Conservation (phyloP, 2,797 vertebrate species). For the Eulemur coronatus region DNA sequence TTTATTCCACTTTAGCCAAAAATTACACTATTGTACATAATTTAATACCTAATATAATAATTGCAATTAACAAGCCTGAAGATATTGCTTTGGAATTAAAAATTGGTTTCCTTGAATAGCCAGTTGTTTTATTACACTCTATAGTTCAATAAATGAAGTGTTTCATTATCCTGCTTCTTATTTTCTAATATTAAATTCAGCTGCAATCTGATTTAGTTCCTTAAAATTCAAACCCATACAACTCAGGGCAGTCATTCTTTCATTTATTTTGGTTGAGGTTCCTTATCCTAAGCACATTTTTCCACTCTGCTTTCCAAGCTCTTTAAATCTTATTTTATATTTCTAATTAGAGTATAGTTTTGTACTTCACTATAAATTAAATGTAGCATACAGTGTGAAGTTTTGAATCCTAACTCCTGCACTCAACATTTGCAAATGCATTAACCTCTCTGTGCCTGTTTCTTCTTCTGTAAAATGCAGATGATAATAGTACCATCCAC, state of each 20-base stretch:
- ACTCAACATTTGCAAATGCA: not conserved
- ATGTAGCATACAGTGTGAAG: not conserved
- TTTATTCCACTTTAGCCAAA: not conserved
- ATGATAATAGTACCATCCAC: not conserved
- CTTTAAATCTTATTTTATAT: conserved; percentile 4
- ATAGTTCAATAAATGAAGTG: not conserved
- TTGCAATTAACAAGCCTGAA: not conserved
- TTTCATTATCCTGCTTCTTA: not conserved
- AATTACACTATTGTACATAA: not conserved
- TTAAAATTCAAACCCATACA: conserved; percentile 17
- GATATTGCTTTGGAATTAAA: conserved; percentile 20
- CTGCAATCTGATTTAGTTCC: not conserved
- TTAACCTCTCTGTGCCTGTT: not conserved
- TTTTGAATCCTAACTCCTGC: not conserved
- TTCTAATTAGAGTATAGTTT: conserved; percentile 16
- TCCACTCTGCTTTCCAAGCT: not conserved
- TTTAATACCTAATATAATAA: conserved; percentile 4
- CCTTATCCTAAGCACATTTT: not conserved
- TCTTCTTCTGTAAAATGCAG: not conserved
- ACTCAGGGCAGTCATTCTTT: not conserved
- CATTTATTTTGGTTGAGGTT: not conserved
- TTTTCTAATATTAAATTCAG: not conserved
- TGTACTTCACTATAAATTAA: not conserved
- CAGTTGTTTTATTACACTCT: conserved; percentile 23
- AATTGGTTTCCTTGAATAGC: not conserved